Evolutionary conservation across 2,113 vertebrate genomes (phyloP).

Genomic region (Scomber japonicus): DNA sequence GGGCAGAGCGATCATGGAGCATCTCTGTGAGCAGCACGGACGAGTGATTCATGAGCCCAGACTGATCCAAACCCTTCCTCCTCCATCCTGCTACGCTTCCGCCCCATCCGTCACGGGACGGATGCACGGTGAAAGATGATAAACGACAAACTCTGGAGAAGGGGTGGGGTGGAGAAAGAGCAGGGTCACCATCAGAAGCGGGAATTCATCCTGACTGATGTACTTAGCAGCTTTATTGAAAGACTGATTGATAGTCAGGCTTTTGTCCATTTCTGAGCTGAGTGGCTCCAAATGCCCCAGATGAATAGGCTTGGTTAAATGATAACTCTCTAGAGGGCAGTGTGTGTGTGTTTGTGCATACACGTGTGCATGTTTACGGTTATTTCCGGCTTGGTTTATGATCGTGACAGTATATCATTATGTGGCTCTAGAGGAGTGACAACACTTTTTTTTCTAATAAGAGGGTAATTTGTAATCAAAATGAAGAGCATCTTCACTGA

Average conservation of each 20-base stretch:
- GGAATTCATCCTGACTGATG: slow-evolving; percentile 57
- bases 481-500: slow-evolving; percentile 17
- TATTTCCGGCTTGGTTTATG: slow-evolving; percentile 38
- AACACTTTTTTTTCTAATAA: slow-evolving; percentile 20
- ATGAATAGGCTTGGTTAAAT: slow-evolving; percentile 60
- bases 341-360: slow-evolving; percentile 11
- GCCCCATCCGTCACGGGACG: slow-evolving; percentile 25
- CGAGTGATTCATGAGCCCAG: slow-evolving; percentile 59
- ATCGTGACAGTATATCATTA: slow-evolving; percentile 37
- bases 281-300: slow-evolving; percentile 53
- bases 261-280: slow-evolving; percentile 56
- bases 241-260: slow-evolving; percentile 58
- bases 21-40: slow-evolving; percentile 46
- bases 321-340: slow-evolving; percentile 57
- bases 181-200: slow-evolving; percentile 35
- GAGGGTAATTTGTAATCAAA: slow-evolving; percentile 55
- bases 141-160: slow-evolving; percentile 28
- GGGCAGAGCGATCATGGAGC: slow-evolving; percentile 56
- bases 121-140: slow-evolving; percentile 45
- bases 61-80: slow-evolving; percentile 48
- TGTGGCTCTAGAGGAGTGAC: slow-evolving; percentile 38
- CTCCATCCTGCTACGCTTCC: slow-evolving; percentile 33
- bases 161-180: slow-evolving; percentile 29
- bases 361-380: slow-evolving; percentile 36
- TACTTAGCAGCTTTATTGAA: slow-evolving; percentile 40